phyloP scores from a whole-genome alignment of 2,797 vertebrate species.

The Myotis myotis region DNA sequence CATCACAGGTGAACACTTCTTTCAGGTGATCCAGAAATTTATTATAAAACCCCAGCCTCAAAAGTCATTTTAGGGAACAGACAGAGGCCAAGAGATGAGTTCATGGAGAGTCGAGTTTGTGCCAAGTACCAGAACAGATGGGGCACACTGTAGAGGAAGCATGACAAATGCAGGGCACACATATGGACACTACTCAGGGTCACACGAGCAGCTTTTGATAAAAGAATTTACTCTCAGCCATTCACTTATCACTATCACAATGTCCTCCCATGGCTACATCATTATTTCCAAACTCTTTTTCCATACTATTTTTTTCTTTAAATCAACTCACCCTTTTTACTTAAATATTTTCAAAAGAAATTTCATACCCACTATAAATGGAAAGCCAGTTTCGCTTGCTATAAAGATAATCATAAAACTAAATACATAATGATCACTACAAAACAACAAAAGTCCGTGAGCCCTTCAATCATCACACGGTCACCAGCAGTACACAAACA shows the following conservation, averaged over 20 bases:
- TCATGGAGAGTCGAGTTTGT: neutral
- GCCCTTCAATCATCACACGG: rapidly evolving
- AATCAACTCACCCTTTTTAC: neutral
- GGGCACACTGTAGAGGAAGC: rapidly evolving
- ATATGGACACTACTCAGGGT: rapidly evolving
- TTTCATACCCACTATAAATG: neutral
- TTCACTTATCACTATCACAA: neutral
- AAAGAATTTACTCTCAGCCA: neutral
- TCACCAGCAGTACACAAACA: neutral
- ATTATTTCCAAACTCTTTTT: neutral
- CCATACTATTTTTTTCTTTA: neutral
- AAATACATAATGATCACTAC: neutral
- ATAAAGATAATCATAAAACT: neutral
- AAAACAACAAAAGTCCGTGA: neutral
- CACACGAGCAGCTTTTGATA: rapidly evolving
- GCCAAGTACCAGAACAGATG: neutral
- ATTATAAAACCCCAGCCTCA: neutral
- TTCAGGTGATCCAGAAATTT: neutral
- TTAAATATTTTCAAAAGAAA: neutral
- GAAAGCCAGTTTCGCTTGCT: neutral
- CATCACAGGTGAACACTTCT: neutral
- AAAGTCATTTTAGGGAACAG: neutral
- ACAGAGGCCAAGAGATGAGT: neutral
- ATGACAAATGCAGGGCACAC: rapidly evolving
- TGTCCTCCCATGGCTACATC: neutral